Conservation (phyloP, 2,797 vertebrate species). For the Melanotaenia boesemani region DNA sequence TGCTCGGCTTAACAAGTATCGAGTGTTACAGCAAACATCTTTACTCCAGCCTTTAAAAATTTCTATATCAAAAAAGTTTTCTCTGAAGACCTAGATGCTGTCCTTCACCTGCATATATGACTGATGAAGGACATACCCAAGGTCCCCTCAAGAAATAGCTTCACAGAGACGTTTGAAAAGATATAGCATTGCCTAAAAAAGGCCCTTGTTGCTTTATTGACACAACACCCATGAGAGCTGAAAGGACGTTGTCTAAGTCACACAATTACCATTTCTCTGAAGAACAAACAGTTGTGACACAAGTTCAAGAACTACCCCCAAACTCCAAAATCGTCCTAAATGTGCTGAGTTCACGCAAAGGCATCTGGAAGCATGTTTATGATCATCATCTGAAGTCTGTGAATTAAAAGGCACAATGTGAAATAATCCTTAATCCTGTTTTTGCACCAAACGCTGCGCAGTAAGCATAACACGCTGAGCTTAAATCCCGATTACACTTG, state of each 20-base stretch:
- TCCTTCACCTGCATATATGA: conserved; percentile 10
- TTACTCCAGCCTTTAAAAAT: neutral
- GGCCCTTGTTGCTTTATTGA: conserved; percentile 39
- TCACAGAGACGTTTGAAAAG: conserved; percentile 39
- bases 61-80: neutral
- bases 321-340: neutral
- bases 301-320: neutral
- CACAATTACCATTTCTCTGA: neutral
- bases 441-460: conserved; percentile 7
- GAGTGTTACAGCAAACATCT: conserved; percentile 13
- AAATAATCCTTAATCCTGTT: conserved; percentile 14
- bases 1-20: conserved; percentile 5
- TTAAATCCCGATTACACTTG: conserved; percentile 32
- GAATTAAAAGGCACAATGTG: neutral
- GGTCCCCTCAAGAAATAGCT: neutral
- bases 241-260: conserved; percentile 6
- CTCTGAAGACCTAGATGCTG: neutral
- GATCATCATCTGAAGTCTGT: neutral
- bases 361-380: neutral
- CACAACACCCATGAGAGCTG: conserved; percentile 33
- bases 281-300: conserved; percentile 12
- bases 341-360: conserved; percentile 1
- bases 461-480: conserved; percentile 19
- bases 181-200: conserved; percentile 38
- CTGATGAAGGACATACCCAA: neutral